Evolutionary conservation across 2,888 invertebrate genomes (phyloP).

Genomic region (Phortica magna): DNA sequence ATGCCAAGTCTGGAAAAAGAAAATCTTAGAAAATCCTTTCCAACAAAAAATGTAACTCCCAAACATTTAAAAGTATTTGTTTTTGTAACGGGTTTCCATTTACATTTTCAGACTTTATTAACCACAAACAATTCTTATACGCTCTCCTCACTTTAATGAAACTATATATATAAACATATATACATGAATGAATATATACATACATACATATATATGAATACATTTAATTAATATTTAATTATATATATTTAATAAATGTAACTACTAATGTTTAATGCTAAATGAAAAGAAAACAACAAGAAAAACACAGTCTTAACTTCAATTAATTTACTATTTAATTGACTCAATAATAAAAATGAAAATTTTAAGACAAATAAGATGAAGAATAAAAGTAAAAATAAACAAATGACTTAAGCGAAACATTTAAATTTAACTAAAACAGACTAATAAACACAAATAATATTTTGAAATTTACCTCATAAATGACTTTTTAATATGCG

Average conservation of each 20-base stretch:
- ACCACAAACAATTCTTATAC: not conserved
- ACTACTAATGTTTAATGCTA: conserved; percentile 55
- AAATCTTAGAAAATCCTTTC: not conserved
- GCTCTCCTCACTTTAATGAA: conserved; percentile 33
- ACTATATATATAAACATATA: conserved; percentile 51
- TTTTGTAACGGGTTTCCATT: conserved; percentile 36
- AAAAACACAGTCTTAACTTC: conserved; percentile 32
- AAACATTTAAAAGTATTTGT: conserved; percentile 1
- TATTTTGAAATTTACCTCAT: conserved; percentile 5
- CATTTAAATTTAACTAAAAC: conserved; percentile 26
- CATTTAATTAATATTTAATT: conserved; percentile 56
- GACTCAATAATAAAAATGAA: conserved; percentile 59
- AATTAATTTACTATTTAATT: conserved; percentile 46
- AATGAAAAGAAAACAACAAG: conserved; percentile 36
- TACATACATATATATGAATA: conserved; percentile 45
- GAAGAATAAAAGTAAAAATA: not conserved
- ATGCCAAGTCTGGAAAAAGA: conserved; percentile 17
- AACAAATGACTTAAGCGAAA: not conserved
- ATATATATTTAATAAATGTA: conserved; percentile 51
- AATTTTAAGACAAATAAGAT: not conserved
- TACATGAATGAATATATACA: conserved; percentile 39
- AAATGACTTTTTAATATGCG: not conserved
- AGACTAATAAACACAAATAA: conserved; percentile 26
- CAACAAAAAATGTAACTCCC: not conserved
- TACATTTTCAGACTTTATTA: conserved; percentile 16